phyloP scores from a whole-genome alignment of 2,113 vertebrate genomes.

The Pyxicephalus adspersus region DNA sequence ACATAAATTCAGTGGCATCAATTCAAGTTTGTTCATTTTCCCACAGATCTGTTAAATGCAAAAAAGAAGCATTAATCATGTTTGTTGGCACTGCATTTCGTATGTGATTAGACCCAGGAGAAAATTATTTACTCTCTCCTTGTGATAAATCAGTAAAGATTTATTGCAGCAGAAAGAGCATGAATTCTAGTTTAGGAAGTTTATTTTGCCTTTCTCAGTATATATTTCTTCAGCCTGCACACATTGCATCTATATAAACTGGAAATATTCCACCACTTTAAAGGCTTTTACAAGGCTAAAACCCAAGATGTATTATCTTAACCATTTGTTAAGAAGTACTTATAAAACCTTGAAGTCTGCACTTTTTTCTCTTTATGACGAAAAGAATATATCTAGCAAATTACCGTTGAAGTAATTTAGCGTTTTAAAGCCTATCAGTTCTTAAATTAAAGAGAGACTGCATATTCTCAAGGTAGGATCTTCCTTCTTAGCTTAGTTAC shows the following conservation, averaged over 20 bases:
- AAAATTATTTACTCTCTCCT: neutral
- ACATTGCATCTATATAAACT: neutral
- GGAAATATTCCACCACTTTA: neutral
- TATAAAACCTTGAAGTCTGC: constrained; percentile 18
- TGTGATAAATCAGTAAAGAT: constrained; percentile 9
- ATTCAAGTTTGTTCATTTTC: neutral
- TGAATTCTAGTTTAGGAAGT: too few species aligned
- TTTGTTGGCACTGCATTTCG: constrained; percentile 3
- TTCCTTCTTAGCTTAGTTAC: neutral
- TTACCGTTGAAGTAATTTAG: neutral
- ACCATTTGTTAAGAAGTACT: neutral
- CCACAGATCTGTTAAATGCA: constrained; percentile 11
- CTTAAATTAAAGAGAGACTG: neutral
- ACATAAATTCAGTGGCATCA: too few species aligned
- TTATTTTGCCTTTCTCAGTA: neutral
- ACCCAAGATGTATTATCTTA: constrained; percentile 13
- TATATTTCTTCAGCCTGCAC: neutral
- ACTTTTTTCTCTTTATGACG: neutral
- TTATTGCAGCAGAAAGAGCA: neutral
- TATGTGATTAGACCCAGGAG: neutral
- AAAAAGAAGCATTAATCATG: constrained; percentile 11
- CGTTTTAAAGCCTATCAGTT: neutral
- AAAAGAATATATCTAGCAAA: neutral
- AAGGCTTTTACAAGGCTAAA: neutral
- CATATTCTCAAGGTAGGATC: neutral